Evolutionary conservation across 2,113 vertebrate genomes (phyloP), one percentile per base, ranked within the genome.

Genomic region (Butorides virescens): DNA sequence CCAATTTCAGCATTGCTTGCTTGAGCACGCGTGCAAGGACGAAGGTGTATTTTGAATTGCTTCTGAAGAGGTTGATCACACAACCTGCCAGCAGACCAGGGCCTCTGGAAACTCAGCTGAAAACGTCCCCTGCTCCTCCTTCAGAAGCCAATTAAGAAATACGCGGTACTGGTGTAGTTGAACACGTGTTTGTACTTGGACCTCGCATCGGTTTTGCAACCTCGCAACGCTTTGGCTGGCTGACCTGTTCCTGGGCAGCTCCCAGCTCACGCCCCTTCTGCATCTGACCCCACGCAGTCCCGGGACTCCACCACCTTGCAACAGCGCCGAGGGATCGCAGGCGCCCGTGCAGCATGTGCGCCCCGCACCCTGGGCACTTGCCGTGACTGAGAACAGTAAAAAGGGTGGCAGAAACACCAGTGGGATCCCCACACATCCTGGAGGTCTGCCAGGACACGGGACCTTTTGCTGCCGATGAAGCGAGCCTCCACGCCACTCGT

Each of bases 401-500:
- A 17, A 36, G 29, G 23, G 11, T 3, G 46, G 39, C 61, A 76
- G 50, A 66, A 86, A 27, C 47, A 52, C 42, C 70, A 36, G 11
- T 5, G 49, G 39, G 14, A 59, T n/a, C 36, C 61, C 12, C 52
- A 23, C 1, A 1, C 0, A 11, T 5, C 11, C 58, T 14, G 39
- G 9, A 49, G 7, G 1, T 23, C 14, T 6, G 4, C 47, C 29
- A 47, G 55, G 13, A 42, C 7, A 21, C 0, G 0, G 34, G 15
- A 56, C 6, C 8, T 76, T 15, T 37, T 14, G 42, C 37, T 52
- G 20, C 10, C 0, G 0, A 6, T 5, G 6, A 62, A 36, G 6
- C 0, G 0, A 74, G 16, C 19, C 65, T n/a, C 34, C 0, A 0
- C 1, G 2, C 34, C 53, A 25, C 16, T 25, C 1, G 0, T 3